Evolutionary conservation across 2,113 vertebrate genomes (phyloP).

Genomic region (Etia nguti): DNA sequence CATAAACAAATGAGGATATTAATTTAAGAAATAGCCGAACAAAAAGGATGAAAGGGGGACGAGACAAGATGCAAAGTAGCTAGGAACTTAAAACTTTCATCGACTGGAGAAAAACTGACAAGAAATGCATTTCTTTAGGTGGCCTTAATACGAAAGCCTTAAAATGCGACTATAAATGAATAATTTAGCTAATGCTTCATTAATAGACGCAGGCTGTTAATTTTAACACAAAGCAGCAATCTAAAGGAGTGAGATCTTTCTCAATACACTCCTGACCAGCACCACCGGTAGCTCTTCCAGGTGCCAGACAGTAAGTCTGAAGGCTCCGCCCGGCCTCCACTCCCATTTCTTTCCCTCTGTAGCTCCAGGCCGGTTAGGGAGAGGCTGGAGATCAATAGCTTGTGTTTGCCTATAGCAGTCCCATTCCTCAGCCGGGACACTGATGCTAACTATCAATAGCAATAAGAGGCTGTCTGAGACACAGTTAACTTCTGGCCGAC

Average conservation of each 20-base stretch:
- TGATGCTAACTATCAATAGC: slow-evolving; percentile 83
- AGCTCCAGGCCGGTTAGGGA: slow-evolving; percentile 60
- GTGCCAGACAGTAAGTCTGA: slow-evolving; percentile 40
- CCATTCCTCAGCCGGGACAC: slow-evolving; percentile 82
- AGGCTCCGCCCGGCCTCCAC: slow-evolving; percentile 16
- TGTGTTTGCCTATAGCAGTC: slow-evolving; percentile 72
- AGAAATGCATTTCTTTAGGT: neutral
- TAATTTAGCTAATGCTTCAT: neutral
- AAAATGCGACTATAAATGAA: neutral
- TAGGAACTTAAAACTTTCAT: neutral
- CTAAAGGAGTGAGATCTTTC: neutral
- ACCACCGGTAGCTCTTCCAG: slow-evolving; percentile 18
- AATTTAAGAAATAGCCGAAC: neutral
- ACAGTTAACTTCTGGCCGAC: slow-evolving; percentile 71
- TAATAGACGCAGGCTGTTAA: neutral
- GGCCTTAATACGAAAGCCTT: neutral
- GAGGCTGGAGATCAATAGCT: slow-evolving; percentile 79
- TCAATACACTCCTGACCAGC: neutral
- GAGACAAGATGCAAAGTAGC: neutral
- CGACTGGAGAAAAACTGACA: neutral
- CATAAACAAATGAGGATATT: neutral
- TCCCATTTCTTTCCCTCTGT: slow-evolving; percentile 45
- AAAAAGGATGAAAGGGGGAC: neutral
- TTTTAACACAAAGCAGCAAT: neutral
- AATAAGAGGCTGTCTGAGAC: slow-evolving; percentile 78